Evolutionary conservation across 2,113 vertebrate genomes (phyloP).

Genomic region (Passer montanus): DNA sequence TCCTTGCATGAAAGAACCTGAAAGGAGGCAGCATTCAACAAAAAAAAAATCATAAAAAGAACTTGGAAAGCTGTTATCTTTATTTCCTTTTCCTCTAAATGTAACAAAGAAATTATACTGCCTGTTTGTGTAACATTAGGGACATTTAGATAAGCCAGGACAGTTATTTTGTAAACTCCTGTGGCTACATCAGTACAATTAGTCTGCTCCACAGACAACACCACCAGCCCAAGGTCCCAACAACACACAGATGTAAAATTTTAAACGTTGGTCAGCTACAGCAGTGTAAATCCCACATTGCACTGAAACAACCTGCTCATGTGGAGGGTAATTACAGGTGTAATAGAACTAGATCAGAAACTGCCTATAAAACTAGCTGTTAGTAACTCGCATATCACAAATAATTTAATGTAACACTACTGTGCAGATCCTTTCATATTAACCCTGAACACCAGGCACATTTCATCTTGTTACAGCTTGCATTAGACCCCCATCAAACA

Average conservation of each 20-base stretch:
- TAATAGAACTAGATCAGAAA: background rate
- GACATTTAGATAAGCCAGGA: background rate
- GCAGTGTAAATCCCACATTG: background rate
- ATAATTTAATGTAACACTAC: background rate
- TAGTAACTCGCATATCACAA: background rate
- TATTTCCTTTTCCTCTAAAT: background rate
- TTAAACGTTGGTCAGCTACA: background rate
- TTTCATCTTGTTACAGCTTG: background rate
- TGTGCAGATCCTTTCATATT: background rate
- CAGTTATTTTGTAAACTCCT: background rate
- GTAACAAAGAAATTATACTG: background rate
- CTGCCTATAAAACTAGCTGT: background rate
- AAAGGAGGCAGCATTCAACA: background rate
- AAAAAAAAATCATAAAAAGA: background rate
- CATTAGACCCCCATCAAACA: background rate
- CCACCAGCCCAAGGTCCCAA: rapidly evolving
- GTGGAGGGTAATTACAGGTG: background rate
- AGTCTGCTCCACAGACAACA: background rate
- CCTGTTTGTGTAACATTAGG: background rate
- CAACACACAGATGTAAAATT: rapidly evolving
- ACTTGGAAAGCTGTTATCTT: background rate
- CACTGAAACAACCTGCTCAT: background rate
- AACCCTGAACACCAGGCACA: background rate
- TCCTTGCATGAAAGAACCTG: background rate
- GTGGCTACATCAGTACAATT: background rate